Base-by-base conservation (phyloP, 2,113 vertebrate species). In the Ancistrus triradiatus region DNA sequence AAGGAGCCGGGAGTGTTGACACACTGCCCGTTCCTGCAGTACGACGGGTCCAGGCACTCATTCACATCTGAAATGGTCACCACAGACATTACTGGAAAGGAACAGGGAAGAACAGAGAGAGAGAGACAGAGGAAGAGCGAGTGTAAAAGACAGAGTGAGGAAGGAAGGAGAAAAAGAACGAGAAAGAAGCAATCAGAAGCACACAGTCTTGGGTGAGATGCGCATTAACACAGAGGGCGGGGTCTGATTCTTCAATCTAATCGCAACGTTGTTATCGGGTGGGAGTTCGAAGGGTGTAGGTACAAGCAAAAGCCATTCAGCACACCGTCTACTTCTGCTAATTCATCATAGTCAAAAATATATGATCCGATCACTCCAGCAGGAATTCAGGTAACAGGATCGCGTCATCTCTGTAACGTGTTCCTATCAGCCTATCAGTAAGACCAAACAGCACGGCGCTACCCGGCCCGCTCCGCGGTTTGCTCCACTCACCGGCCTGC, bases 1-100 rank as follows among this genome's bases (percentile, higher is more conserved):
- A 91, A 93, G 76, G 91, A 93, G 80, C 92, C 92, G 33, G 85
- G 88, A 61, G 91, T 89, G 85, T 92, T 93, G 81, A 92, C 82
- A 83, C 91, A 94, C 83, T 85, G 87, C 74, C 91, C 91, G 65
- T 89, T 91, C 81, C 85, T 91, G 88, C 92, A 93, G 83, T 90
- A 89, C 55, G 86, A 86, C 43, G 88, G 85, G 78, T 92, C 92
- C 83, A 91, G 89, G 81, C 92, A 94, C 79, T 95, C 91, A 76
- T 93, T 91, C 84, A 93, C 86, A 84, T 93, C 92, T 92, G 81
- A 74, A 89, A 88, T 81, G 83, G 79, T 82, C 85, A 86, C 82
- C 83, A 86, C 81, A 89, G 81, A 87, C 80, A 87, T 75, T 75
- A 75, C 73, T 75, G 68, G 66, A 75, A 62, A 51, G 44, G 68